Conservation (phyloP, 2,113 vertebrate species). For the Proteles cristata region DNA sequence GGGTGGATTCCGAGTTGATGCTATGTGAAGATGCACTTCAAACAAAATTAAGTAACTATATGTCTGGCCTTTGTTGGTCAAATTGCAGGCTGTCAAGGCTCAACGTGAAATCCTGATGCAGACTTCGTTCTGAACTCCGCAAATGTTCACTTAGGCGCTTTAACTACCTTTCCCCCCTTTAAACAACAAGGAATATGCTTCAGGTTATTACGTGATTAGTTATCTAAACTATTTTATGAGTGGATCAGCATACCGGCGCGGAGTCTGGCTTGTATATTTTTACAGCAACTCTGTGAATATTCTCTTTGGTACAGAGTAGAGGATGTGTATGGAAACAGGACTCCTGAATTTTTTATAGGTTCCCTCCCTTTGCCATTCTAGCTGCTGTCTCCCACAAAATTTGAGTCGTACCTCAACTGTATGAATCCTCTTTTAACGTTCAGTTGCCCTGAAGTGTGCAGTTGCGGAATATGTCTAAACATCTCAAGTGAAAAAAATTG, state of each 20-base stretch:
- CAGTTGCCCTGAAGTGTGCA: conserved; percentile 76
- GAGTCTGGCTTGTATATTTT: conserved; percentile 63
- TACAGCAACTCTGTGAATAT: conserved; percentile 70
- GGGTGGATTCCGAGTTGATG: conserved; percentile 74
- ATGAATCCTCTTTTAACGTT: conserved; percentile 83
- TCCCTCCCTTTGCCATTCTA: conserved; percentile 76
- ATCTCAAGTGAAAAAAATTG: conserved; percentile 71
- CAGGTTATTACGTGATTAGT: conserved; percentile 71
- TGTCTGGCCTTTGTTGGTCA: conserved; percentile 74
- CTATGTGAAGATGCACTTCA: conserved; percentile 71
- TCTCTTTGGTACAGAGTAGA: conserved; percentile 66
- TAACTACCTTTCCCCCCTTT: conserved; percentile 45
- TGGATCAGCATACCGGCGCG: conserved; percentile 60
- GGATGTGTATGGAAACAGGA: conserved; percentile 56
- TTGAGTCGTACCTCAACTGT: conserved; percentile 82
- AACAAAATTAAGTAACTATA: conserved; percentile 71
- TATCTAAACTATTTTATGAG: conserved; percentile 71
- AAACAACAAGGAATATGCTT: conserved; percentile 66
- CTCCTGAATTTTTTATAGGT: conserved; percentile 83
- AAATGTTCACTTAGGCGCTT: conserved; percentile 43
- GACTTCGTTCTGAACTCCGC: conserved; percentile 48
- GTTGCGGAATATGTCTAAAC: conserved; percentile 76
- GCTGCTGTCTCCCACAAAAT: conserved; percentile 84
- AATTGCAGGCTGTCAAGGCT: conserved; percentile 65
- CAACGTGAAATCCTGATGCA: conserved; percentile 56